phyloP scores from a whole-genome alignment of 2,797 vertebrate genomes.

The Neomorphus geoffroyi region DNA sequence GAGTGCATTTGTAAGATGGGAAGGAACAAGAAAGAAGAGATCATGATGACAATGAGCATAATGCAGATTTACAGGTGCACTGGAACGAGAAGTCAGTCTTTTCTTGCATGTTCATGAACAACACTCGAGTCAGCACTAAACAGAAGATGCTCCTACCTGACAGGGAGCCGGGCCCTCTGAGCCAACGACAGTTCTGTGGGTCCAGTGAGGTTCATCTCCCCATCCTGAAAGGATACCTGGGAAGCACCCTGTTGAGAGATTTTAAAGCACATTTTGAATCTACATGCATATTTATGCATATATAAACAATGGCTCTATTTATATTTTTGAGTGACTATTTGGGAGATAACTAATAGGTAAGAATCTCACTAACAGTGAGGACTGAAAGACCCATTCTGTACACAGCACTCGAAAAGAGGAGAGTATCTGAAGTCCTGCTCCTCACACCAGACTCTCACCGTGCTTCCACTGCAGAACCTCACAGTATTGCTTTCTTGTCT shows the following conservation, averaged over 20 bases:
- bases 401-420: not conserved
- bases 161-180: conserved; percentile 47
- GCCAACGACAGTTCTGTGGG: conserved; percentile 58
- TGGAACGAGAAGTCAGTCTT: not conserved
- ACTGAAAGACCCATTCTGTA: not conserved
- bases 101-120: not conserved
- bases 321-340: not conserved
- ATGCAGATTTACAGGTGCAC: not conserved
- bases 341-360: not conserved
- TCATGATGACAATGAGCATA: not conserved
- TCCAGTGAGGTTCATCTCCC: conserved; percentile 60
- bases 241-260: conserved; percentile 69
- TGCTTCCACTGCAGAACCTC: not conserved
- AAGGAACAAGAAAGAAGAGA: not conserved
- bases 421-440: not conserved
- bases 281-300: not conserved
- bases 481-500: not conserved
- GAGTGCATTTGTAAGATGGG: not conserved
- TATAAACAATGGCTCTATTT: not conserved
- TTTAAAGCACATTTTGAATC: conserved; percentile 45
- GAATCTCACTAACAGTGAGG: not conserved
- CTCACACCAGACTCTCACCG: not conserved
- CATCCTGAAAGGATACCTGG: conserved; percentile 68
- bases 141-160: conserved; percentile 69
- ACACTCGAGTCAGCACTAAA: not conserved